Evolutionary conservation across 2,888 invertebrate species (phyloP).

Genomic region (Eumerus sabulonum): DNA sequence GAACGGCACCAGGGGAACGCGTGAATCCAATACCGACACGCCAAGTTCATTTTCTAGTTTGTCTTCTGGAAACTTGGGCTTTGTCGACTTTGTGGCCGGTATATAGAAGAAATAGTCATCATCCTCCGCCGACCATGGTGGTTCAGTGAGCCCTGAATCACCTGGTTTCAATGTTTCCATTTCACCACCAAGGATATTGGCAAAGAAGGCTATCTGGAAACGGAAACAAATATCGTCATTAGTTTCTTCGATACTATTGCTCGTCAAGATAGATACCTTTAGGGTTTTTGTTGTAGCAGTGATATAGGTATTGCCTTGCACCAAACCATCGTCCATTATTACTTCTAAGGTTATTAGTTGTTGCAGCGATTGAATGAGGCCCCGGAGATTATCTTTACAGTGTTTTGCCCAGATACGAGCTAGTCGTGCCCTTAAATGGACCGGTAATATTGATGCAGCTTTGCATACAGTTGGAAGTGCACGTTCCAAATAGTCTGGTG

Average conservation of each 20-base stretch:
- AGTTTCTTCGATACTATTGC: too few relatives aligned
- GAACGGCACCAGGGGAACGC: conserved; percentile 90
- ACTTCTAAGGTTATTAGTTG: conserved; percentile 93
- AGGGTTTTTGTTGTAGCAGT: conserved; percentile 92
- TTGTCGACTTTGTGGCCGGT: conserved; percentile 73
- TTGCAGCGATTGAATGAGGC: conserved; percentile 88
- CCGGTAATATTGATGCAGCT: conserved; percentile 86
- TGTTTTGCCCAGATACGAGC: conserved; percentile 89
- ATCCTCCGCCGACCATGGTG: conserved; percentile 79
- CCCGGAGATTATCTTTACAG: conserved; percentile 83
- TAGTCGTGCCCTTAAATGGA: conserved; percentile 87
- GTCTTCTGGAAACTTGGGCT: conserved; percentile 79
- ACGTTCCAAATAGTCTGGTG: conserved; percentile 90
- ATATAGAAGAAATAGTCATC: conserved; percentile 77
- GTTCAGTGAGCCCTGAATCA: conserved; percentile 79
- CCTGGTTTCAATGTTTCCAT: conserved; percentile 84
- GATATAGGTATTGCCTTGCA: conserved; percentile 92
- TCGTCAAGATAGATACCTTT: conserved; percentile 82
- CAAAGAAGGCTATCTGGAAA: conserved; percentile 89
- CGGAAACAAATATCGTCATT: too few relatives aligned
- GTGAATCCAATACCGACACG: conserved; percentile 83
- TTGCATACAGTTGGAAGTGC: conserved; percentile 89
- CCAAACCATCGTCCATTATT: conserved; percentile 87
- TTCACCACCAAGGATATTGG: conserved; percentile 91
- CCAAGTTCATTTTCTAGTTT: conserved; percentile 84